Conservation (phyloP, 2,888 invertebrate genomes). For the Hartigia nigra region DNA sequence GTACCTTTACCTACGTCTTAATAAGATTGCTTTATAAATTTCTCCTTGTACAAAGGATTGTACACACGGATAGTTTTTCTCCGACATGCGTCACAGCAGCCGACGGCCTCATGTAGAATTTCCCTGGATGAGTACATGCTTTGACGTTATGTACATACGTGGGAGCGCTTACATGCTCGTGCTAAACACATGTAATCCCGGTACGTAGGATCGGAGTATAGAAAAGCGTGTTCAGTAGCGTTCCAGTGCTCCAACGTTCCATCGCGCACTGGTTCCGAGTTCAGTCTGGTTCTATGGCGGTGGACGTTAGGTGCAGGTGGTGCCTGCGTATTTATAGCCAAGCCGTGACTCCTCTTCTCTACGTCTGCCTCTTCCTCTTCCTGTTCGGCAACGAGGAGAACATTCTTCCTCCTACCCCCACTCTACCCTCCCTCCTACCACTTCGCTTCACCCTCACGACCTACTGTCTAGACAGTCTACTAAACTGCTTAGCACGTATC, state of each 20-base stretch:
- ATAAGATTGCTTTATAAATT: not conserved
- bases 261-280: conserved; percentile 28
- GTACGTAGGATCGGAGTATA: not conserved
- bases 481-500: not conserved
- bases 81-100: not conserved
- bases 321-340: conserved; percentile 58
- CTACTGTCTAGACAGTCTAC: not conserved
- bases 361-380: conserved; percentile 30
- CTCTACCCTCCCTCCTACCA: conserved; percentile 11
- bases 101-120: not conserved
- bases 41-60: not conserved
- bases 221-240: not conserved
- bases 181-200: conserved; percentile 6
- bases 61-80: not conserved
- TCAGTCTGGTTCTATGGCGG: conserved; percentile 50
- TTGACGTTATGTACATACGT: not conserved
- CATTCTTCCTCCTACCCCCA: conserved; percentile 12
- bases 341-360: conserved; percentile 58
- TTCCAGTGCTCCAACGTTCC: conserved; percentile 10
- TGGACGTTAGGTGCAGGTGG: conserved; percentile 61
- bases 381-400: conserved; percentile 25
- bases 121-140: not conserved
- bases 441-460: not conserved
- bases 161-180: not conserved
- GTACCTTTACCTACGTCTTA: not conserved